Percentiles rank a stretch among this genome's conserved stretches.
These are phyloP conservation scores for Cherax quadricarinatus DNA, from an alignment of 1,140 invertebrate species.

Conservation along the genomic window DNA sequence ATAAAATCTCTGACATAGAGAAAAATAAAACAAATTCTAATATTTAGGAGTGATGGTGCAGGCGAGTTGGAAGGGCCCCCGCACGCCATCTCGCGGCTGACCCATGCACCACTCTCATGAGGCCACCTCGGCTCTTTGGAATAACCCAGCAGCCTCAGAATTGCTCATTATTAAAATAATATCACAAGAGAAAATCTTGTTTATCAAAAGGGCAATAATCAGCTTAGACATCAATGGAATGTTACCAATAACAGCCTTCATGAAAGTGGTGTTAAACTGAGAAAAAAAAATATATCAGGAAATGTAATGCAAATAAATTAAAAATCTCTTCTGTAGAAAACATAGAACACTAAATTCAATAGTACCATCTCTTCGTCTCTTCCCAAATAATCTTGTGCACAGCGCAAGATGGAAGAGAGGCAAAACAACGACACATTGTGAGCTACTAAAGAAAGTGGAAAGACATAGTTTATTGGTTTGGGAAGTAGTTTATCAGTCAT, in stretches of 20 bases:
- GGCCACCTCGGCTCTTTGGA: slow-evolving; percentile 64
- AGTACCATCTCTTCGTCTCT: slow-evolving; percentile 69
- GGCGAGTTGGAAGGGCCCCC: slow-evolving; percentile 47
- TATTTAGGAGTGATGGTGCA: slow-evolving; percentile 23
- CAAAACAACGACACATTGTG: slow-evolving; percentile 63
- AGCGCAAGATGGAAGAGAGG: slow-evolving; percentile 70
- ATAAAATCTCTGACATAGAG: background rate
- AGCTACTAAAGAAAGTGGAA: slow-evolving; percentile 66
- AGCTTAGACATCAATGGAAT: slow-evolving; percentile 67
- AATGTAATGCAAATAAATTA: slow-evolving; percentile 71
- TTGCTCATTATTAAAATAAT: slow-evolving; percentile 63
- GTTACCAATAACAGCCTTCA: slow-evolving; percentile 70
- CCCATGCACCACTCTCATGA: slow-evolving; percentile 68
- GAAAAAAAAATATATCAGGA: slow-evolving; percentile 69
- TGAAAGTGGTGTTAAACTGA: slow-evolving; percentile 69
- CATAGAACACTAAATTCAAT: slow-evolving; percentile 64
- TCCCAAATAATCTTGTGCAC: slow-evolving; percentile 70
- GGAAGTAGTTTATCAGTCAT: slow-evolving; percentile 50
- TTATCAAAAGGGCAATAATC: slow-evolving; percentile 49
- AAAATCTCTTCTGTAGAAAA: slow-evolving; percentile 70
- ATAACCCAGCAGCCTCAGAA: slow-evolving; percentile 67
- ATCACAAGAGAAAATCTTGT: slow-evolving; percentile 65
- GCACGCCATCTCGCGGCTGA: slow-evolving; percentile 49
- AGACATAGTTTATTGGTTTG: slow-evolving; percentile 48
- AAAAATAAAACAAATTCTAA: background rate